phyloP scores from a whole-genome alignment of 2,888 invertebrate genomes.

The Esperia sulphurella region DNA sequence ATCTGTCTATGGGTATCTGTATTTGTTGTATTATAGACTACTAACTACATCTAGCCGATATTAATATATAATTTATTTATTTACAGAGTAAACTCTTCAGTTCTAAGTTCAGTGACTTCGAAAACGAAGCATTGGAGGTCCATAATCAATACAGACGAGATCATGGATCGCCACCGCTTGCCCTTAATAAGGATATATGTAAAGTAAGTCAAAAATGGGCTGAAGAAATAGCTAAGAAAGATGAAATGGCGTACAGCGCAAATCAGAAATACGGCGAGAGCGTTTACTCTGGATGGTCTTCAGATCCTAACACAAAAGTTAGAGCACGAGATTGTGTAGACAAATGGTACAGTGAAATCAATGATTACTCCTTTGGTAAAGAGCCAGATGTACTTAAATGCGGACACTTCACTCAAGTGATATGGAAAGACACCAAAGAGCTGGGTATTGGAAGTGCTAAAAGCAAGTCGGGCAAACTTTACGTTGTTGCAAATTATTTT shows the following conservation, averaged over 20 bases:
- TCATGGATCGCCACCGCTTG: constrained; percentile 66
- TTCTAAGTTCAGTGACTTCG: constrained; percentile 59
- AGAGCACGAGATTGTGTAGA: constrained; percentile 84
- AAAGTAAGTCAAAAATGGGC: constrained; percentile 86
- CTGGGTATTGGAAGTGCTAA: constrained; percentile 88
- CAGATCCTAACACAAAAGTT: constrained; percentile 82
- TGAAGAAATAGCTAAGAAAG: constrained; percentile 81
- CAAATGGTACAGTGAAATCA: constrained; percentile 88
- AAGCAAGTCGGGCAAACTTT: constrained; percentile 87
- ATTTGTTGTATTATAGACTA: too few species aligned
- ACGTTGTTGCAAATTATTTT: constrained; percentile 91
- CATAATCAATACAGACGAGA: constrained; percentile 68
- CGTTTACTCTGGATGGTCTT: constrained; percentile 84
- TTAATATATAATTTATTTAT: constrained; percentile 7
- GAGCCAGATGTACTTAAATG: constrained; percentile 83
- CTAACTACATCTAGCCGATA: neutral
- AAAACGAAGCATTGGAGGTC: constrained; percentile 59
- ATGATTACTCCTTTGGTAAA: constrained; percentile 82
- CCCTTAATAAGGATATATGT: constrained; percentile 81
- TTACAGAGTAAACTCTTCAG: constrained; percentile 68
- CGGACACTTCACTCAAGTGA: constrained; percentile 87
- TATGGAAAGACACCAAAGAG: constrained; percentile 88
- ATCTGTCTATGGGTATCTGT: too few species aligned
- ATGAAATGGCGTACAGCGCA: constrained; percentile 82
- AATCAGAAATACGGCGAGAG: constrained; percentile 84